phyloP scores from a whole-genome alignment of 2,888 invertebrate genomes.

The Eilema sororculum region DNA sequence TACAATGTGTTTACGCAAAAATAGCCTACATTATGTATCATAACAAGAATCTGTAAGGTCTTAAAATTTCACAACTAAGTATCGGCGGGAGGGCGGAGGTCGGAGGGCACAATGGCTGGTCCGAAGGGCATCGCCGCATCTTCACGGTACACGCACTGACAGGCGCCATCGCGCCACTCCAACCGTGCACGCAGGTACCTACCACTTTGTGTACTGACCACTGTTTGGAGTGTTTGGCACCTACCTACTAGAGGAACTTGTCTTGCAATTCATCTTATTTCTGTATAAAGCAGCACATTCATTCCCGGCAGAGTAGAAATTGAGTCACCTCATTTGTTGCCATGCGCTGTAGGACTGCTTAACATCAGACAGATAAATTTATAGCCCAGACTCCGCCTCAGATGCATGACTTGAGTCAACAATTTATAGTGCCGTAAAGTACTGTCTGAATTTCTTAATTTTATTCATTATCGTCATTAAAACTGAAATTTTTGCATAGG shows the following conservation, averaged over 20 bases:
- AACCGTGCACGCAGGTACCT: slow-evolving; percentile 8
- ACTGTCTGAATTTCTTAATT: no score
- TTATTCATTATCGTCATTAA: no score
- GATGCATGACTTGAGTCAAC: no score
- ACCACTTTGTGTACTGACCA: not conserved
- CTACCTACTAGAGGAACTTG: not conserved
- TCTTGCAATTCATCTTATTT: not conserved
- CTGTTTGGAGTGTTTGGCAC: no score
- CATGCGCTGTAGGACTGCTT: no score
- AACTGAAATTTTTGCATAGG: no score
- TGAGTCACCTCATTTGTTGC: no score
- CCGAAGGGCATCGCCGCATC: slow-evolving; percentile 82
- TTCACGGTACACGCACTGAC: slow-evolving; percentile 73
- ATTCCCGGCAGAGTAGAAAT: no score
- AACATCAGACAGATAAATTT: no score
- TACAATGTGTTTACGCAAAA: not conserved
- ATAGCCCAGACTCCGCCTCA: no score
- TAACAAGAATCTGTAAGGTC: slow-evolving; percentile 39
- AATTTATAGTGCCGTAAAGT: no score
- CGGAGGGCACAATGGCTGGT: slow-evolving; percentile 77
- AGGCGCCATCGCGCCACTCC: slow-evolving; percentile 33
- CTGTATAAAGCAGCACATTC: no score
- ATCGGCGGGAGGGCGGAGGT: slow-evolving; percentile 61
- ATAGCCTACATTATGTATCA: not conserved
- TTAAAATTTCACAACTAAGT: slow-evolving; percentile 49